A percentile compares a stretch with the other conserved stretches of the same genome.
Evolutionary conservation across 2,888 invertebrate species (phyloP).

Genomic region (Macaria liturata): DNA sequence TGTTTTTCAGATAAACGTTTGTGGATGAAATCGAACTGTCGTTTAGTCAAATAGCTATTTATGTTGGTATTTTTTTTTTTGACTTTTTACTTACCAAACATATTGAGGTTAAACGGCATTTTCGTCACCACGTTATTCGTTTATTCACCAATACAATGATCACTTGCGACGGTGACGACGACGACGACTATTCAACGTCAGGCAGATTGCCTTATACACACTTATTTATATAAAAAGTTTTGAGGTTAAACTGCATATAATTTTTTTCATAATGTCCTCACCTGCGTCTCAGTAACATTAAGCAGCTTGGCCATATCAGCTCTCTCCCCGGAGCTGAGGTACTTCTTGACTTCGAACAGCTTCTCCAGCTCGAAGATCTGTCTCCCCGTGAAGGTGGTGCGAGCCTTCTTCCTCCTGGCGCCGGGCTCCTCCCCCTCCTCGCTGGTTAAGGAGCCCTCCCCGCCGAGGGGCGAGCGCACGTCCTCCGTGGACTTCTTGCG

Average conservation of each 20-base stretch:
- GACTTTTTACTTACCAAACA: too few relatives aligned
- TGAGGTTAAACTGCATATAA: too few relatives aligned
- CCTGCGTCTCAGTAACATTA: conserved; percentile 98
- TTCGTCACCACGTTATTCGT: too few relatives aligned
- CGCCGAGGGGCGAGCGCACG: conserved; percentile 68
- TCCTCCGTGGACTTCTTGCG: conserved; percentile 77
- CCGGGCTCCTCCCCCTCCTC: conserved; percentile 82
- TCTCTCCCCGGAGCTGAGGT: conserved; percentile 96
- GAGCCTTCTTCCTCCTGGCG: conserved; percentile 90
- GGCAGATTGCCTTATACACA: too few relatives aligned
- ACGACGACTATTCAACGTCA: too few relatives aligned
- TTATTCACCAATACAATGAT: too few relatives aligned
- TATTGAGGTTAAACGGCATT: too few relatives aligned
- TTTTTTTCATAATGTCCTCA: conserved; percentile 63
- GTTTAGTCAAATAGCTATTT: too few relatives aligned
- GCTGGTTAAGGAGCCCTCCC: conserved; percentile 72
- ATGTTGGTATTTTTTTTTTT: too few relatives aligned
- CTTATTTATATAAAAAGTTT: too few relatives aligned
- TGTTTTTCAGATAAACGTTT: background rate
- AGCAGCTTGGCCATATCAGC: conserved; percentile 97
- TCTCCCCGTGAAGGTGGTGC: conserved; percentile 97
- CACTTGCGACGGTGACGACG: too few relatives aligned
- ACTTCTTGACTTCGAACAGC: conserved; percentile 97
- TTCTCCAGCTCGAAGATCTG: conserved; percentile 98
- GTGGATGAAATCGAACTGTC: too few relatives aligned